Evolutionary conservation across 2,797 vertebrate species (phyloP).

Genomic region (Vultur gryphus): DNA sequence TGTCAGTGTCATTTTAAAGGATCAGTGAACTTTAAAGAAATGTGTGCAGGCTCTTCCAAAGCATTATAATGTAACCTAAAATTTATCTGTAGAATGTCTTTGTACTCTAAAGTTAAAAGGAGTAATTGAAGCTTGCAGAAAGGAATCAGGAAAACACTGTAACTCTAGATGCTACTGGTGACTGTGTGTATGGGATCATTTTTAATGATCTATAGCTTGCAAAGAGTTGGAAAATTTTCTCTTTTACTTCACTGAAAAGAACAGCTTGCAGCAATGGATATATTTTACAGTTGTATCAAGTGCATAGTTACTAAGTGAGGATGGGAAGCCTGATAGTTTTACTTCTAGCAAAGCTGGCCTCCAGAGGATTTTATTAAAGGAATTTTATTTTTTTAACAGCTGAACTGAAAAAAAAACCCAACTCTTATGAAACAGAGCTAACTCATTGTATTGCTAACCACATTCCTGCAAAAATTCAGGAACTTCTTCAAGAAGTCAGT

Average conservation of each 20-base stretch:
- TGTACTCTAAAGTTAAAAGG: constrained; percentile 1
- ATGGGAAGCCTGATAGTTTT: background rate
- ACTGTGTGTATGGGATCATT: background rate
- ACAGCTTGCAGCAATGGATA: background rate
- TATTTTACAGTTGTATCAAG: background rate
- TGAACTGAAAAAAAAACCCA: background rate
- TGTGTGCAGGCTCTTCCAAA: background rate
- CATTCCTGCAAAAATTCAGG: background rate
- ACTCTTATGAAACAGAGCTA: background rate
- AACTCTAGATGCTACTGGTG: background rate
- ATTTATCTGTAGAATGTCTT: background rate
- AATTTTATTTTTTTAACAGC: background rate
- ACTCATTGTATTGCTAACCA: background rate
- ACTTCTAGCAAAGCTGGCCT: background rate
- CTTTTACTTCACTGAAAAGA: constrained; percentile 6
- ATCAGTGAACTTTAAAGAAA: background rate
- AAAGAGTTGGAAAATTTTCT: background rate
- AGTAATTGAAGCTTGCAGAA: constrained; percentile 10
- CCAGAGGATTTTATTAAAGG: background rate
- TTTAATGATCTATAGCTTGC: constrained; percentile 20
- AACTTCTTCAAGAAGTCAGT: background rate
- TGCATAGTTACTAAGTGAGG: background rate
- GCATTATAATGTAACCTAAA: background rate
- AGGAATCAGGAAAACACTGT: background rate
- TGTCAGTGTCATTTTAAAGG: background rate